phyloP scores from a whole-genome alignment of 2,888 invertebrate species.

The Rhodophaea formosa region DNA sequence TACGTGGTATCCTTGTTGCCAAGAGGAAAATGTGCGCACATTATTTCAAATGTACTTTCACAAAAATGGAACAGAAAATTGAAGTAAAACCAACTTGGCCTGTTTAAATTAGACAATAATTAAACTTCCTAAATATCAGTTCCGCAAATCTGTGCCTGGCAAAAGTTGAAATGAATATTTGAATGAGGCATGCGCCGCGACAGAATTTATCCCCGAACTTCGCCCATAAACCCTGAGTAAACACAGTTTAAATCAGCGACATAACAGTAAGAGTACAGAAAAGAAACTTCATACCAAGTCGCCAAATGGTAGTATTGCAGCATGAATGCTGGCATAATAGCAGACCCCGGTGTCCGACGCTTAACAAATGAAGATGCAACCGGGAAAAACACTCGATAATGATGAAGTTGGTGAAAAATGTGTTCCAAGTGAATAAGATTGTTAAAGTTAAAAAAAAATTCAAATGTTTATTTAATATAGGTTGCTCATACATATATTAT shows the following conservation, averaged over 20 bases:
- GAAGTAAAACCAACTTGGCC: background rate
- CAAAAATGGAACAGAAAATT: background rate
- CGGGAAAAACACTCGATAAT: too few relatives aligned
- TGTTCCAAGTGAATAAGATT: too few relatives aligned
- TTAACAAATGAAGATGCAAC: too few relatives aligned
- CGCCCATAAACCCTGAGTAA: conserved; percentile 44
- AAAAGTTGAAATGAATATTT: conserved; percentile 18
- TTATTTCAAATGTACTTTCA: background rate
- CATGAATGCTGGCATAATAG: background rate
- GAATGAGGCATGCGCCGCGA: conserved; percentile 26
- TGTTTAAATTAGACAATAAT: conserved; percentile 4
- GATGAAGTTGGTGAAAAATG: too few relatives aligned
- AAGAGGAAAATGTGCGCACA: too few relatives aligned
- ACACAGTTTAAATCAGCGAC: conserved; percentile 41
- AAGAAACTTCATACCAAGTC: background rate
- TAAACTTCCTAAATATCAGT: conserved; percentile 14
- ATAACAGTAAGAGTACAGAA: background rate
- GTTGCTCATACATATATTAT: too few relatives aligned
- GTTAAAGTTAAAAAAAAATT: too few relatives aligned
- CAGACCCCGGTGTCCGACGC: too few relatives aligned
- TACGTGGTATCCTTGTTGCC: too few relatives aligned
- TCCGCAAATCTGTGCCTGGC: conserved; percentile 10
- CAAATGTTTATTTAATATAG: too few relatives aligned
- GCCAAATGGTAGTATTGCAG: background rate
- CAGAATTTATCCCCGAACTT: conserved; percentile 47